Conservation (phyloP, 2,113 vertebrate genomes). For the Dascyllus trimaculatus region DNA sequence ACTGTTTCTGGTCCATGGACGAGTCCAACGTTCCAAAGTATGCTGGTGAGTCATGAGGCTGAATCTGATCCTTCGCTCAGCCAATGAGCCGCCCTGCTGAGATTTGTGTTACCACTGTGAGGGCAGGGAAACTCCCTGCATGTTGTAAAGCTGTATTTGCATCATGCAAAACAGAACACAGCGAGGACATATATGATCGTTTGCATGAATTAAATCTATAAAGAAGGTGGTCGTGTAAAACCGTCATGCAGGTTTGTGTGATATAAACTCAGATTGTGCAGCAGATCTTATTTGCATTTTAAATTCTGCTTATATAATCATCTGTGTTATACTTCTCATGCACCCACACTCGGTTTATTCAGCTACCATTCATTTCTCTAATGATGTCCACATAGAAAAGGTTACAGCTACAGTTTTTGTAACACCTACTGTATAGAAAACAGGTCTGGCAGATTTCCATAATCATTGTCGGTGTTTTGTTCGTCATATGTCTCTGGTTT, state of each 20-base stretch:
- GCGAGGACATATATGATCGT: slow-evolving; percentile 1
- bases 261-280: neutral
- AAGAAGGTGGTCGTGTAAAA: neutral
- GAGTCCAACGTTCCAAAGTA: slow-evolving; percentile 96
- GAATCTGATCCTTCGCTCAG: slow-evolving; percentile 24
- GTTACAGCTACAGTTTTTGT: slow-evolving; percentile 20
- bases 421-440: slow-evolving; percentile 18
- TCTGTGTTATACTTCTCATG: slow-evolving; percentile 1
- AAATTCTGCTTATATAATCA: slow-evolving; percentile 11
- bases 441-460: slow-evolving; percentile 43
- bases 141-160: slow-evolving; percentile 25
- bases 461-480: slow-evolving; percentile 41
- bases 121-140: slow-evolving; percentile 27
- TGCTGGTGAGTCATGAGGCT: slow-evolving; percentile 88
- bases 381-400: slow-evolving; percentile 20
- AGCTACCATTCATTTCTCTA: slow-evolving; percentile 18
- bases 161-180: slow-evolving; percentile 41
- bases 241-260: neutral
- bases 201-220: slow-evolving; percentile 25
- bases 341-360: slow-evolving; percentile 9
- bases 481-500: slow-evolving; percentile 39
- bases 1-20: slow-evolving; percentile 99
- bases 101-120: slow-evolving; percentile 19
- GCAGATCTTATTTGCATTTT: slow-evolving; percentile 12
- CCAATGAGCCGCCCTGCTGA: slow-evolving; percentile 33